Base-by-base conservation (phyloP, 2,113 vertebrate species). In the Elaphurus davidianus region DNA sequence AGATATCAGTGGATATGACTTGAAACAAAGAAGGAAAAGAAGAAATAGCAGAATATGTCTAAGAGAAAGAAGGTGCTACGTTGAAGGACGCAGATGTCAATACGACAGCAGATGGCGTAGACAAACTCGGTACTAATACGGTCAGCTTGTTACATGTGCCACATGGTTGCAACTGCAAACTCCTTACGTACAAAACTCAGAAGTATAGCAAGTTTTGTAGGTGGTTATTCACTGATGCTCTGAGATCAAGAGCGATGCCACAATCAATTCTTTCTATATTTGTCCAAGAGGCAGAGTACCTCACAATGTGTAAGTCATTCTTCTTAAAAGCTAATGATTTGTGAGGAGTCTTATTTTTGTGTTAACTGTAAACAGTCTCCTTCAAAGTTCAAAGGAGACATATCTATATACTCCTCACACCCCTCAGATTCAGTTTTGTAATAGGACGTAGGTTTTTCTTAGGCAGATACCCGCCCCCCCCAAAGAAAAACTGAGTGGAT, bases 1-100 rank as follows among this genome's bases (percentile, higher is more conserved):
- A 71, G 82, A 14, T 60, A 93, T 62, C 79, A 79, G 28, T 71
- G 54, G 33, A 10, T 55, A 71, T 94, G 17, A 84, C 57, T 87
- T 84, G 23, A 91, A 97, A 81, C 7, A 54, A 93, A 94, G 50
- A 94, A 84, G 33, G 50, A 87, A 84, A 91, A 54, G 59, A 92
- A 79, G 81, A 78, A 97, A 91, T 87, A 94, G 84, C 25, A 82
- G 45, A 85, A 93, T 52, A 91, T 81, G 23, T 78, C 71, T 85
- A 40, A 84, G 82, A 90, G 87, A 92, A 97, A 92, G 45, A 90
- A 91, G 45, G 64, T 87, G 89, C 28, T 95, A 67, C 54, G 17
- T 21, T 89, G 64, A 91, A 91, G 59, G 94, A 88, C 93, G 17
- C 28, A 59, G 54, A 93, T 60, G 55, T 91, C 78, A 90, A 15